Evolutionary conservation across 2,113 vertebrate species (phyloP), one percentile per base, ranked within the genome.

Genomic region (Megaceryle torquata): DNA sequence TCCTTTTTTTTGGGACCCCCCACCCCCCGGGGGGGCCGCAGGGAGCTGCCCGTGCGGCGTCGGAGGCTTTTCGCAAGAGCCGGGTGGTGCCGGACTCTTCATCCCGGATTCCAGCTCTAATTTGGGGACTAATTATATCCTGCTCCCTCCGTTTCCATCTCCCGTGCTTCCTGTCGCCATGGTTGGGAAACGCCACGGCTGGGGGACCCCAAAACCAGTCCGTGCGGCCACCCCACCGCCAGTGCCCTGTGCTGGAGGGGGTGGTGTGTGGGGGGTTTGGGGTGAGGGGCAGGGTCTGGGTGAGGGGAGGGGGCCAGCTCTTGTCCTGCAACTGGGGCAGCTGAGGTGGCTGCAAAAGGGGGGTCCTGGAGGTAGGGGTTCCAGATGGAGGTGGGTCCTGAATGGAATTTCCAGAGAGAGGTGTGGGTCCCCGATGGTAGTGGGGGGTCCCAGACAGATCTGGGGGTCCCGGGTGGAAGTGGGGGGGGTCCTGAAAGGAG

Each of bases 41-140:
- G 2, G 61, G 7, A 63, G 57, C n/a, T 16, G 19, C 57, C 8
- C 0, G 20, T 0, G 5, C 1, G 4, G 26, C 11, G 1, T 7
- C 4, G 15, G 33, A 8, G 51, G 67, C 22, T 86, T 95, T 94
- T 59, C 33, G 4, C 83, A 77, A 41, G 88, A 29, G 44, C 74
- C 26, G 35, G 82, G 67, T 31, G 82, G 61, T 78, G 87, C 92
- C 14, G 2, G 48, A 37, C 43, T 91, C 88, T 20, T 25, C 39
- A 22, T 84, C 70, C 92, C 2, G 4, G 29, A 13, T 82, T 68
- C 95, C 92, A 44, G 31, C 11, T 25, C 21, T 88, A 54, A 82
- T 87, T 79, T 37, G 70, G 48, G 71, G 17, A 14, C 7, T 94
- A 90, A 93, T 80, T 86, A 67, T 35, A 70, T 46, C 89, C 86